Base-by-base conservation (phyloP, 2,113 vertebrate genomes). In the Tragelaphus strepsiceros region DNA sequence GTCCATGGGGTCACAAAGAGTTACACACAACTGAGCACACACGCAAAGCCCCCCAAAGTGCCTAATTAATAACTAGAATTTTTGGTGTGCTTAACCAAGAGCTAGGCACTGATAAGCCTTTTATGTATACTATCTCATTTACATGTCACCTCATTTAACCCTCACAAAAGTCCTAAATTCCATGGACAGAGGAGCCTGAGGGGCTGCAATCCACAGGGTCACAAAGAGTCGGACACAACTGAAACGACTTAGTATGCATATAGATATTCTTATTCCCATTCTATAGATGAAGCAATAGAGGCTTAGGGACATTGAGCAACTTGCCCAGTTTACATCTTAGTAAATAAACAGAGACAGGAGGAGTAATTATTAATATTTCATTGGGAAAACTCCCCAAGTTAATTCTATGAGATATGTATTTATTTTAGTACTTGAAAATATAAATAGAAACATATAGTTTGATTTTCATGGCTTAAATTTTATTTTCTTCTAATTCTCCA, bases 401-500 rank as follows among this genome's bases (percentile, higher is more conserved):
- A 94, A 67, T 93, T 77, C 62, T 67, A 86, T 86, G 30, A 87
- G 91, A 24, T 56, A 82, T 56, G 90, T 26, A 81, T 49, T 90
- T 30, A 92, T 43, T 84, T 85, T 58, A 91, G 30, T 71, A 35
- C 19, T 91, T 39, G 90, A 67, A 77, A 87, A 84, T 90, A 90
- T 26, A 97, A 95, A 90, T 53, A 53, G 43, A 90, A 94, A 83
- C 16, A 46, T 86, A 56, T 46, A 78, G 49, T 56, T 49, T 28
- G 43, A 46, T 46, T 78, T 88, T 22, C 39, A 46, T 30, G 49
- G 19, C 58, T 61, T 95, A 81, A 54, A 35, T 92, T 86, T 91
- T 95, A 95, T 87, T 96, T 95, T 95, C 49, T 90, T 91, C 56
- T 59, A 35, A 64, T 86, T 51, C 12, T 53, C 51, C 53, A 80